Base-by-base conservation (phyloP, 2,888 invertebrate genomes). In the Xanthorhoe spadicearia region DNA sequence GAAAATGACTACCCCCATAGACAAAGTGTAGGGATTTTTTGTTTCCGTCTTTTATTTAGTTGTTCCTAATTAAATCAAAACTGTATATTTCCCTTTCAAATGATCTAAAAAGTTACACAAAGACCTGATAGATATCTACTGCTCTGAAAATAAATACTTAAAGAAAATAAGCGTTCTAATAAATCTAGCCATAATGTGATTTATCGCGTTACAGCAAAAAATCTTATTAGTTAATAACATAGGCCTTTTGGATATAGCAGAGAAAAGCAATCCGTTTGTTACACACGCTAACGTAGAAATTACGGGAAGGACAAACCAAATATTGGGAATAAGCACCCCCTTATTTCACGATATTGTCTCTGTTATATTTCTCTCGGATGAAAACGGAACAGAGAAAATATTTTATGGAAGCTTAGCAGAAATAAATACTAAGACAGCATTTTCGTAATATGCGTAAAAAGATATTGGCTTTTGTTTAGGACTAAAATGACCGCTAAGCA, bases 291-390 rank as follows among this genome's bases (percentile, higher is more conserved):
- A 68, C 69, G 69, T 62, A 58, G 63, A 68, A 70, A 69, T 71
- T 67, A 72, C 67, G 65, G 65, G 65, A 65, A 67, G 71, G 74
- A 71, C 74, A 70, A 69, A 69, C 62, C 71, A 74, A 74, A 74
- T 72, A 72, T 72, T 74, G 61, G 68, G 46, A 67, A 70, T 68
- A 72, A 72, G 72, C 66, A 67, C 72, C 59, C 66, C 57, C 62
- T 68, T 71, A 66, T 64, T 66, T 71, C 70, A 72, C 63, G 59
- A 68, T 69, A 72, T 71, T 70, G 62, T 65, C 53, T 65, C 63
- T 70, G 66, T 64, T 68, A 70, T 70, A 69, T 70, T 69, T 69
- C 64, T 56, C 49, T 59, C 58, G 48, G 19, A 60, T 28, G 48
- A 58, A 19, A 59, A 53, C 55, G 43, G 18, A 52, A 64, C 65